Conservation (phyloP, 2,113 vertebrate species). For the Rostratula benghalensis region DNA sequence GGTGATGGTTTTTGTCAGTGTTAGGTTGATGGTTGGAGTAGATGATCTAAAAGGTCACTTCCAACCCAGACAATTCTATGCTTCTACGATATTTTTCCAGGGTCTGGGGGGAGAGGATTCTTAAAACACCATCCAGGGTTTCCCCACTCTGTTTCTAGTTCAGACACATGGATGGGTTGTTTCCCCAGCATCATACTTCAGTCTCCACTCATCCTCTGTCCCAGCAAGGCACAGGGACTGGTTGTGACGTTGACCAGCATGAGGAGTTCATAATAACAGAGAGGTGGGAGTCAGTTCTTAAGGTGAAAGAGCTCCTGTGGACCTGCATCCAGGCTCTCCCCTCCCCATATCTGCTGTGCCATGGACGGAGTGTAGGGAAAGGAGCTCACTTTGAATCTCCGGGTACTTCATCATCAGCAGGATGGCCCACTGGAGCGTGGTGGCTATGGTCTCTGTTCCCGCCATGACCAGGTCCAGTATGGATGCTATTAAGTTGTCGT, state of each 20-base stretch:
- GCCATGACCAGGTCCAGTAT: constrained; percentile 89
- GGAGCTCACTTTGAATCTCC: constrained; percentile 82
- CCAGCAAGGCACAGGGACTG: background rate
- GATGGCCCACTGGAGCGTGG: constrained; percentile 88
- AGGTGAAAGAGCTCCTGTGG: background rate
- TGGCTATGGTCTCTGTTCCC: constrained; percentile 89
- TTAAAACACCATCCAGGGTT: background rate
- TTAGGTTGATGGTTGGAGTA: too few species aligned
- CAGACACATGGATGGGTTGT: background rate
- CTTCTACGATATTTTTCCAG: background rate
- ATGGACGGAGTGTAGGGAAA: background rate
- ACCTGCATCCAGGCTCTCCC: background rate
- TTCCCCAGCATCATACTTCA: background rate
- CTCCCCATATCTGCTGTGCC: background rate
- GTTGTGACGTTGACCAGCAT: background rate
- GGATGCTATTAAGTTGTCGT: constrained; percentile 83
- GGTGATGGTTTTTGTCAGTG: too few species aligned
- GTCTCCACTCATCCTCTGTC: background rate
- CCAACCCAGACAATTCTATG: too few species aligned
- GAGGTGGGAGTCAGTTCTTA: background rate
- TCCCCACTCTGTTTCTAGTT: background rate
- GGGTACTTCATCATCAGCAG: constrained; percentile 86
- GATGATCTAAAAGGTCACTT: too few species aligned
- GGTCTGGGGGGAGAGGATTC: background rate
- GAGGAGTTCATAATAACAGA: background rate